Base-by-base conservation (phyloP, 2,113 vertebrate genomes). In the Anolis sagrei region DNA sequence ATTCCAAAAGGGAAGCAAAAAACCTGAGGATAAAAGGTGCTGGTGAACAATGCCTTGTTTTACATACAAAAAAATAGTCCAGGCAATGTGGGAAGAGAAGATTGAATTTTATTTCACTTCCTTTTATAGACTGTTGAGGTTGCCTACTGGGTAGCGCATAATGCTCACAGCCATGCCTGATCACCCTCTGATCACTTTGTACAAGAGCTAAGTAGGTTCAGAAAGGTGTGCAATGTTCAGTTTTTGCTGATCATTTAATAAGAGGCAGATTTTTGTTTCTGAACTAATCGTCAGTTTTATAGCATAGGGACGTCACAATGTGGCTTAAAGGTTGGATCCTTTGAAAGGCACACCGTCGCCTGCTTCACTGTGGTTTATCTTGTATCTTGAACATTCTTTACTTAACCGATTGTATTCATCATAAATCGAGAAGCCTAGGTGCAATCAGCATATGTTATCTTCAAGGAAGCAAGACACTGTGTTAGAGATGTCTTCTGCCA, bases 1-100 rank as follows among this genome's bases (percentile, higher is more conserved):
- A 75, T 77, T 77, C 76, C 80, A 83, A 70, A 88, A n/a, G 16
- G n/a, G 68, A 90, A 18, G 39, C 0, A 2, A 82, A n/a, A 78
- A 87, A 76, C 75, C 68, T 72, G 73, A 90, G 61, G 54, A 73
- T 70, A 84, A 83, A 79, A 19, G 79, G 78, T 66, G 0, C 4
- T 72, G 86, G 36, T 7, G 66, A 92, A 84, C 21, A 83, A 74
- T 48, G n/a, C 16, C 34, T 39, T 66, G n/a, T 49, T 93, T 92
- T 90, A 81, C 82, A 88, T 86, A 77, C 54, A 83, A 39, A 44
- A n/a, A 90, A 89, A 51, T n/a, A 19, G 87, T 84, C 70, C 75
- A 89, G 77, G 54, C 78, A 87, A 36, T 72, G 61, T 76, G 72
- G 23, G 27, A 54, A 76, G 80, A 89, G 61, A 36, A 58, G 89